These are phyloP conservation scores for Tetropium fuscum DNA, from an alignment of 2,888 invertebrate genomes.

Conservation along the genomic window DNA sequence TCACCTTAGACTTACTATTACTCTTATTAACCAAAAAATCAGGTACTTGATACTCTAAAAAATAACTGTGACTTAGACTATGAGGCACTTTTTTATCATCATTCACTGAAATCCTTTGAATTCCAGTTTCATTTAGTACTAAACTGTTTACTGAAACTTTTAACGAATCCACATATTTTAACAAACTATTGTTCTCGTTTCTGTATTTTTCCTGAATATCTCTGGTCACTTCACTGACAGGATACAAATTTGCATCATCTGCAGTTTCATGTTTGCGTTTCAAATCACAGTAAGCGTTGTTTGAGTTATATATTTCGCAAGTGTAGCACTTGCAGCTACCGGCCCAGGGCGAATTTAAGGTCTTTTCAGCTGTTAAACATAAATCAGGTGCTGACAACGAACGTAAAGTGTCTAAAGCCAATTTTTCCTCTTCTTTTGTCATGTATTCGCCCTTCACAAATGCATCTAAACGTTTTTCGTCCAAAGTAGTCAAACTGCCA, in stretches of 20 bases:
- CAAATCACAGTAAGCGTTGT: slow-evolving; percentile 50
- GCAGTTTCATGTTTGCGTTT: slow-evolving; percentile 29
- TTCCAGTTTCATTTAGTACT: slow-evolving; percentile 64
- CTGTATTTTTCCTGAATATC: slow-evolving; percentile 41
- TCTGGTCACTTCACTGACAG: slow-evolving; percentile 37
- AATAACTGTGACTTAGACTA: slow-evolving; percentile 60
- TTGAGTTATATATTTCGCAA: slow-evolving; percentile 56
- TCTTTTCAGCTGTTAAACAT: slow-evolving; percentile 56
- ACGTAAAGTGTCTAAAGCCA: slow-evolving; percentile 63
- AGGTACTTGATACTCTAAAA: slow-evolving; percentile 66
- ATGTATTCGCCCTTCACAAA: slow-evolving; percentile 64
- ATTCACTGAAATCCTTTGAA: slow-evolving; percentile 60
- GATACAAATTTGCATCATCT: slow-evolving; percentile 4
- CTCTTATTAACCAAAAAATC: slow-evolving; percentile 54
- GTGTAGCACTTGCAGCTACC: slow-evolving; percentile 57
- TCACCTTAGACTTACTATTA: slow-evolving; percentile 59
- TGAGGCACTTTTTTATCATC: slow-evolving; percentile 42
- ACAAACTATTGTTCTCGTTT: slow-evolving; percentile 32
- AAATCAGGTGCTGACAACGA: slow-evolving; percentile 62
- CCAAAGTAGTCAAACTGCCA: slow-evolving; percentile 15
- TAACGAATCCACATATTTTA: slow-evolving; percentile 64
- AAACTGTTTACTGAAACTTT: slow-evolving; percentile 65
- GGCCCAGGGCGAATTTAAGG: slow-evolving; percentile 35
- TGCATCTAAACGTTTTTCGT: slow-evolving; percentile 53
- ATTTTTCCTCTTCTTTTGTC: slow-evolving; percentile 61